Conservation (phyloP, 2,113 vertebrate species). For the Panurus biarmicus region DNA sequence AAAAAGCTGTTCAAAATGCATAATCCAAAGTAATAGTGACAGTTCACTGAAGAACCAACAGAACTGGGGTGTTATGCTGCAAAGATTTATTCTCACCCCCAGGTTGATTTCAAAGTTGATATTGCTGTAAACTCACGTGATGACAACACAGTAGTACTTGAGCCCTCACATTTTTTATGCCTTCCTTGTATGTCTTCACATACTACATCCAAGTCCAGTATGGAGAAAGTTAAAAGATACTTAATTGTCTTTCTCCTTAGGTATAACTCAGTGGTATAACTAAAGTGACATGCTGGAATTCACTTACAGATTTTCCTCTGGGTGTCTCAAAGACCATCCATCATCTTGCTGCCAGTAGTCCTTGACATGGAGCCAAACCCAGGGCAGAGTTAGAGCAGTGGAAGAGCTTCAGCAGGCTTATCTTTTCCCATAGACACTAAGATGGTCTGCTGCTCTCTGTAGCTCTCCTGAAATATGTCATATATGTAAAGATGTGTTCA, state of each 20-base stretch:
- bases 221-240: neutral
- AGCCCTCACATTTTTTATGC: neutral
- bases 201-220: neutral
- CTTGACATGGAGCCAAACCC: neutral
- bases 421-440: neutral
- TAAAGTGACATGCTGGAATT: neutral
- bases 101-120: neutral
- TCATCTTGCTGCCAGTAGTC: neutral
- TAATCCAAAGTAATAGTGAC: neutral
- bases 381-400: neutral
- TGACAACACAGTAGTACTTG: neutral
- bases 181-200: neutral
- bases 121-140: neutral
- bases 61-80: neutral
- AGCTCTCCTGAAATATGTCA: neutral
- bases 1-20: neutral
- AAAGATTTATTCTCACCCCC: neutral
- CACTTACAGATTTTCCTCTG: neutral
- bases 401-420: neutral
- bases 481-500: neutral
- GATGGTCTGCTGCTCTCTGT: neutral
- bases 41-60: neutral
- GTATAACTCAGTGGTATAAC: neutral
- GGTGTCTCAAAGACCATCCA: neutral
- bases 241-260: neutral